Evolutionary conservation across 2,797 vertebrate genomes (phyloP).

Genomic region (Ataeniobius toweri): DNA sequence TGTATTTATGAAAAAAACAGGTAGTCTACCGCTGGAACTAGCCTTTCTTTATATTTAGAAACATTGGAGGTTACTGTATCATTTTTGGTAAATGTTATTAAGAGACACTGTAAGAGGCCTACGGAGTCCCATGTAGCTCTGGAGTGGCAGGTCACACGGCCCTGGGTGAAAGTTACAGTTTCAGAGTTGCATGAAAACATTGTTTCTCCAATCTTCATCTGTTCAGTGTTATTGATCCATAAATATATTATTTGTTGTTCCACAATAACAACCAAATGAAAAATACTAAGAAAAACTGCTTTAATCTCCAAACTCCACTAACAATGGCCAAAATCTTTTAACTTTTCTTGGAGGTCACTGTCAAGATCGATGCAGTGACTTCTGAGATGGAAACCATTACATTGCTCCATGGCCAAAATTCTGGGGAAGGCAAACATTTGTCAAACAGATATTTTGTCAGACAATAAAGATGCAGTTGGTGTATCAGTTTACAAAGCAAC

Average conservation of each 20-base stretch:
- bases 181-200: background rate
- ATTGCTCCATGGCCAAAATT: background rate
- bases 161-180: background rate
- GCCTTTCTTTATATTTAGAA: background rate
- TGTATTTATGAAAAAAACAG: no score
- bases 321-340: background rate
- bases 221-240: slow-evolving; percentile 1
- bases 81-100: background rate
- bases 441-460: slow-evolving; percentile 6
- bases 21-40: background rate
- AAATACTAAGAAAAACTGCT: background rate
- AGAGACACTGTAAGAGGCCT: background rate
- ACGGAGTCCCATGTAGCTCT: background rate
- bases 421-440: background rate
- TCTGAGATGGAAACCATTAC: background rate
- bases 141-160: background rate
- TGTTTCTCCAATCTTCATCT: background rate
- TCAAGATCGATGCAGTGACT: background rate
- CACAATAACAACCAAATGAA: background rate
- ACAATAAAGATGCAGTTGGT: slow-evolving; percentile 20
- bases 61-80: background rate
- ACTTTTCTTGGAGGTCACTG: background rate
- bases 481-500: slow-evolving; percentile 16
- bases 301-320: background rate
- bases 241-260: slow-evolving; percentile 1